Evolutionary conservation across 1,140 invertebrate genomes (phyloP), one percentile per base, ranked within the genome.

Genomic region (Atopsyche davidsoni): DNA sequence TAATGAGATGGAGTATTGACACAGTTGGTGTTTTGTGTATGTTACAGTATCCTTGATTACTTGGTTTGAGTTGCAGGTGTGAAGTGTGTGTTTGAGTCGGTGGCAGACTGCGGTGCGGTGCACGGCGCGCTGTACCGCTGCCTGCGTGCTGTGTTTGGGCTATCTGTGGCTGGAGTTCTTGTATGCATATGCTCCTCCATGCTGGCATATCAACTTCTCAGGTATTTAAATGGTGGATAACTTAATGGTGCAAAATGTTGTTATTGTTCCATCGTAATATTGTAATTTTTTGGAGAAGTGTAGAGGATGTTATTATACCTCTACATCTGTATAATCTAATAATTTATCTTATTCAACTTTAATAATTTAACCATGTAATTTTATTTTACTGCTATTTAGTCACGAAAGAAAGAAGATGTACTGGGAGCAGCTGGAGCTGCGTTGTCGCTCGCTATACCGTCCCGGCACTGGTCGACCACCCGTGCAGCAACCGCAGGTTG

Each of bases 331-430:
- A n/a, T n/a, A n/a, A n/a, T n/a, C n/a, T n/a, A n/a, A n/a, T n/a
- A n/a, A n/a, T n/a, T n/a, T n/a, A n/a, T n/a, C 19, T 41, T 41
- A 18, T 21, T 18, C 17, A 41, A 7, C 6, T n/a, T n/a, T n/a
- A n/a, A n/a, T n/a, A n/a, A n/a, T n/a, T n/a, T n/a, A n/a, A 7
- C 18, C 11, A 46, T 46, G 44, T 13, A 38, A 4, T 11, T 13
- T 21, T 19, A 19, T 28, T 28, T 13, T 17, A 3, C 13, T 25
- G 14, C 40, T 24, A 10, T 28, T n/a, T 39, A 87, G 88, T 59
- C 89, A 94, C 65, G 90, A 93, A 69, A 83, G 87, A 49, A 92
- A 92, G 69, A 92, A 92, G 67, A 90, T 91, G 82, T 93, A 93
- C 65, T 92, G 89, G 89, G 89, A 91, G 61, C 88, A 92, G 66